Conservation (phyloP, 2,888 invertebrate species). For the Netelia virgata region DNA sequence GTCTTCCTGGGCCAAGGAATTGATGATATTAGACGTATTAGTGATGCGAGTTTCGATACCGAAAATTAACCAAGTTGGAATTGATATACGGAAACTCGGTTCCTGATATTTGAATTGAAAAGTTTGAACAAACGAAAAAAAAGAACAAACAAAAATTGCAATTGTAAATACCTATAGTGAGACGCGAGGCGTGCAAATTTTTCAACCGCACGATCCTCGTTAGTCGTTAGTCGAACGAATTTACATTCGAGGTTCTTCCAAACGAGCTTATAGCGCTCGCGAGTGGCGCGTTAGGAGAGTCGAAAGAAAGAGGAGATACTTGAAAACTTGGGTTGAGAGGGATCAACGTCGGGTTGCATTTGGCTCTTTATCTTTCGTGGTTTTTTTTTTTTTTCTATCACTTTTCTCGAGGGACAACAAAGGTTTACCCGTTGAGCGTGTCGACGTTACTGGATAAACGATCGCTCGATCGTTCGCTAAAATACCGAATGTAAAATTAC, state of each 20-base stretch:
- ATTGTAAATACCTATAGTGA: constrained; percentile 60
- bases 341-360: constrained; percentile 49
- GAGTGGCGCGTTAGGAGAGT: constrained; percentile 20
- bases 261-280: constrained; percentile 60
- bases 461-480: background rate
- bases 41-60: constrained; percentile 19
- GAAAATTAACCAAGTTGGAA: constrained; percentile 69
- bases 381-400: constrained; percentile 21
- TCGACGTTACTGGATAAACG: constrained; percentile 33
- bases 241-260: constrained; percentile 63
- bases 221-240: constrained; percentile 46
- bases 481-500: background rate
- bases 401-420: constrained; percentile 34
- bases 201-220: constrained; percentile 9
- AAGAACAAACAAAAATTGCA: constrained; percentile 28
- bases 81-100: constrained; percentile 74
- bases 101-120: constrained; percentile 75
- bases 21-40: constrained; percentile 54
- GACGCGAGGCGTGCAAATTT: background rate
- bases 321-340: constrained; percentile 24
- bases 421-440: constrained; percentile 13
- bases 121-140: constrained; percentile 12
- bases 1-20: constrained; percentile 39
- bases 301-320: constrained; percentile 25
- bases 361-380: constrained; percentile 7